Conservation (phyloP, 2,797 vertebrate species). For the Lepilemur ruficaudatus region DNA sequence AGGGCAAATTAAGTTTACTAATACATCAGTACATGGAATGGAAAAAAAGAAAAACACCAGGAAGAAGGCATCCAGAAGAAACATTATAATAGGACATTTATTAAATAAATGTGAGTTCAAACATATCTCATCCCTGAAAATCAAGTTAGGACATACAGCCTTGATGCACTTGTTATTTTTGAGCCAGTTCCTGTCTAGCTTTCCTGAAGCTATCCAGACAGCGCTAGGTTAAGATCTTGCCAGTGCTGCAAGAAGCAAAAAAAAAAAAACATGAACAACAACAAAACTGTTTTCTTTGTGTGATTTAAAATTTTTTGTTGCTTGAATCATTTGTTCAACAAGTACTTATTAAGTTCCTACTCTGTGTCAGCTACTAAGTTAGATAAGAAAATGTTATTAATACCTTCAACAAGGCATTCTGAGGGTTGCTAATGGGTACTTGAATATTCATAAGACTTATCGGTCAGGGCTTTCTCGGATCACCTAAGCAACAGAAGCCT, state of each 20-base stretch:
- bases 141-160: conserved; percentile 56
- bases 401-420: not conserved
- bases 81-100: conserved; percentile 59
- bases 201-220: conserved; percentile 54
- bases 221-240: not conserved
- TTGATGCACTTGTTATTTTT: not conserved
- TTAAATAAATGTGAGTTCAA: conserved; percentile 69
- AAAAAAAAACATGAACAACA: not conserved
- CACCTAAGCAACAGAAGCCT: not conserved
- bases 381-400: conserved; percentile 22
- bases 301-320: not conserved
- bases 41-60: not conserved
- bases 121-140: conserved; percentile 65
- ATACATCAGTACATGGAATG: not conserved
- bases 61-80: conserved; percentile 61
- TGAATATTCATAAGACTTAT: not conserved
- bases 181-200: not conserved
- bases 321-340: not conserved
- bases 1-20: conserved; percentile 33
- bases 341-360: not conserved
- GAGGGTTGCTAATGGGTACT: not conserved
- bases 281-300: not conserved
- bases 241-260: not conserved
- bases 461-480: not conserved
- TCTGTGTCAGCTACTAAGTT: not conserved